Base-by-base conservation (phyloP, 2,797 vertebrate genomes). In the Cyclopterus lumpus region DNA sequence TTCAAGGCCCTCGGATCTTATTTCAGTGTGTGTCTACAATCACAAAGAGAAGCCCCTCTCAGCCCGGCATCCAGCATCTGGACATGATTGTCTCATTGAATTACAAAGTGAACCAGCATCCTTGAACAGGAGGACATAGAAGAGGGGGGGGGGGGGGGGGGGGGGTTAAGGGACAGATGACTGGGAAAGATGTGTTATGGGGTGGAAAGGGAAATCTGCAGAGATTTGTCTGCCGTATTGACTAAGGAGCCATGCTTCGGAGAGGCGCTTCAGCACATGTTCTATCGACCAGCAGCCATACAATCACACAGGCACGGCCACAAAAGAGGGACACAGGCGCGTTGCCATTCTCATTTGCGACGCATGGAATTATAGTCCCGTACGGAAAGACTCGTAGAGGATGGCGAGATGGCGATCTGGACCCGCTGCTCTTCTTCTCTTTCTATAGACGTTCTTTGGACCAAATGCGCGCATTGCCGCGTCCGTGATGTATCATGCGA, bases 61-160 rank as follows among this genome's bases (percentile, higher is more conserved):
- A 65, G 67, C 73, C 72, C 61, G 20, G 68, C 78, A 73, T 82
- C 69, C 78, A 82, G 85, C 85, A 93, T 91, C 87, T 91, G 88
- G 84, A 89, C 82, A 71, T 85, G 89, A 93, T 92, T 90, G 87
- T 90, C 85, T 90, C 86, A 85, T 91, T 92, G 87, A 91, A 92
- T 91, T 88, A 90, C 87, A 90, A 92, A 91, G 84, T 83, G 77
- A 73, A 70, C 68, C 77, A 80, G 84, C 88, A 82, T 87, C 86
- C 87, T 91, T 90, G 82, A 89, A 64, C 66, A 59, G 80, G 75
- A 64, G 65, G 67, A 76, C 44, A 30, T 20, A 49, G 65, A 71
- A 12, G 20, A 66, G 38, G 24, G 51, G 42, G 42, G 12, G 1
- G 18, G 6, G 10, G 0, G 40, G 8, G 7, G 7, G 48, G 11